A percentile compares a stretch with the other conserved stretches of the same genome.
Evolutionary conservation across 2,888 invertebrate genomes (phyloP).

Genomic region (Melipona bicolor): DNA sequence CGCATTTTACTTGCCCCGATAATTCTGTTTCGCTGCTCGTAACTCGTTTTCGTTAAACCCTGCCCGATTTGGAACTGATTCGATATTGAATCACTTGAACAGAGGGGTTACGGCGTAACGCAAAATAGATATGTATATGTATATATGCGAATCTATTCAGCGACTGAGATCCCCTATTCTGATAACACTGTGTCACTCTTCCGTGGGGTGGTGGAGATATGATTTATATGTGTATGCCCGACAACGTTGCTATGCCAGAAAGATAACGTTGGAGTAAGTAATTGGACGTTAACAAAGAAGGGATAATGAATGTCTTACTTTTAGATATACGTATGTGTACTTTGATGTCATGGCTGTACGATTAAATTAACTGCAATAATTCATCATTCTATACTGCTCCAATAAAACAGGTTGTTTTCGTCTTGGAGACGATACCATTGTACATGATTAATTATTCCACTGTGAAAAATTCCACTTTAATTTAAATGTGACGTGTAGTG

Average conservation of each 20-base stretch:
- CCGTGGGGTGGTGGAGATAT: conserved; percentile 37
- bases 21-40: conserved; percentile 42
- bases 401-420: background rate
- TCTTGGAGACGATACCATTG: background rate
- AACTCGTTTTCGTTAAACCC: conserved; percentile 57
- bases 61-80: conserved; percentile 43
- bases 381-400: background rate
- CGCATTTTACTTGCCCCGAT: conserved; percentile 30
- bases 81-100: conserved; percentile 60
- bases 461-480: background rate
- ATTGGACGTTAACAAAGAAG: conserved; percentile 17
- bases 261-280: conserved; percentile 35
- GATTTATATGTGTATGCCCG: conserved; percentile 44
- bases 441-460: no score
- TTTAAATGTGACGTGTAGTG: background rate
- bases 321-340: background rate
- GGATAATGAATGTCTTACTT: background rate
- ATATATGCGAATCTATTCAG: conserved; percentile 64
- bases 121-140: conserved; percentile 65
- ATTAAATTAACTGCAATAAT: background rate
- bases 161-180: conserved; percentile 56
- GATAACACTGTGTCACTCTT: conserved; percentile 61
- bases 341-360: background rate
- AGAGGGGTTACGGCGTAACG: conserved; percentile 48
- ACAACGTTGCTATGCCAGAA: conserved; percentile 1